Evolutionary conservation across 2,888 invertebrate genomes (phyloP), one percentile per base, ranked within the genome.

Genomic region (Pammene aurita): DNA sequence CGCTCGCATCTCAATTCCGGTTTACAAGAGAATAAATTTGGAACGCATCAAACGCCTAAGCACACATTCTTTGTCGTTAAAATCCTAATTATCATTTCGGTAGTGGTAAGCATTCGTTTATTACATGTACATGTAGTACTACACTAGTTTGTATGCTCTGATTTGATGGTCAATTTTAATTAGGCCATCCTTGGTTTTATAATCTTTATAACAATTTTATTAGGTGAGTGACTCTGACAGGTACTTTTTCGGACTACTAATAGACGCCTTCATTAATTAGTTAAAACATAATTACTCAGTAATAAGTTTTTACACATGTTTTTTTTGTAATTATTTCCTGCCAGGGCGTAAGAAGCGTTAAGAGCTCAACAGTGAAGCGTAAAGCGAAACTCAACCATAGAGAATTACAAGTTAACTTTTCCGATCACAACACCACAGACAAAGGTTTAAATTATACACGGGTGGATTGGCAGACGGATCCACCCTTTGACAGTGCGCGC

Each of bases 401-500:
- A 89, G 88, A n/a, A 90, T 89, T 89, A 90, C 85, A 89, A 89
- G 84, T 89, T 85, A 91, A 91, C 89, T 91, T 91, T 89, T 88
- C 87, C 88, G 87, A 90, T 89, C 89, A 88, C 82, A 85, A 89
- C 92, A 85, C 88, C 90, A 86, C 85, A 91, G 90, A 91, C 91
- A 91, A 91, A 84, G 84, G 86, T 83, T 87, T 85, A 86, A 86
- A 90, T 90, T 90, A 89, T 84, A 84, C 85, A 88, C 85, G 90
- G 87, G 72, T 81, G 88, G 88, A 81, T 87, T 86, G 83, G 82
- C 82, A 80, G 79, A 81, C 78, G 82, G 80, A 81, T 82, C 78
- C 79, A 84, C 86, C 88, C 89, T 86, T 86, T 87, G 83, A 84
- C 84, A 84, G 80, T 79, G 79, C 76, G 81, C 77, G 81, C 76